A percentile compares a stretch with the other conserved stretches of the same genome.
Evolutionary conservation across 2,113 vertebrate species (phyloP).

Genomic region (Gorilla gorilla): DNA sequence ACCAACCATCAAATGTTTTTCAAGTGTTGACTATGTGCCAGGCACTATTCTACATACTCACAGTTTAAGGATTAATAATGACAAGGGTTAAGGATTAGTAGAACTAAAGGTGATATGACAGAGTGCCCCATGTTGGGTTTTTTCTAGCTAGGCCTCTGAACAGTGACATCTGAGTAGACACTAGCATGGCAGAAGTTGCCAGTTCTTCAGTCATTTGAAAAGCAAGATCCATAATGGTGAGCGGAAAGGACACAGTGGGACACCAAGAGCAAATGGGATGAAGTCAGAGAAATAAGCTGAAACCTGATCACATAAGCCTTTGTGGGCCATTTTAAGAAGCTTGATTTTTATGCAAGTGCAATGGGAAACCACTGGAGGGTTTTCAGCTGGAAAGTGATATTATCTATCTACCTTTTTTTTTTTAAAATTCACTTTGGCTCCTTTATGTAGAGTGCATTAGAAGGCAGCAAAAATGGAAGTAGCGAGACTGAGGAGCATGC

Average conservation of each 20-base stretch:
- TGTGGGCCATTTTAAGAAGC: not conserved
- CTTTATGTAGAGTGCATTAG: conserved; percentile 20
- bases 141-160: not conserved
- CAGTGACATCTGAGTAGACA: not conserved
- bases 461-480: not conserved
- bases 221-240: not conserved
- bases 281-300: conserved; percentile 3
- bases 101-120: not conserved
- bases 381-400: too few species aligned
- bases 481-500: not conserved
- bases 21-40: not conserved
- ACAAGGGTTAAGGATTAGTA: not conserved
- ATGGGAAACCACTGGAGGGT: too few species aligned
- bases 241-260: not conserved
- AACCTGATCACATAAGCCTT: not conserved
- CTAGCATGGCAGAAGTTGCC: not conserved
- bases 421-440: not conserved
- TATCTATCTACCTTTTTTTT: not conserved
- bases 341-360: too few species aligned
- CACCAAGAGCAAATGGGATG: not conserved
- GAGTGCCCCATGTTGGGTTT: not conserved
- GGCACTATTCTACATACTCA: not conserved
- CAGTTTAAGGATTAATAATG: not conserved
- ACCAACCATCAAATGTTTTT: not conserved
- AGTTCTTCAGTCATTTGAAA: not conserved